Evolutionary conservation across 2,113 vertebrate genomes (phyloP).

Genomic region (Argyrosomus japonicus): DNA sequence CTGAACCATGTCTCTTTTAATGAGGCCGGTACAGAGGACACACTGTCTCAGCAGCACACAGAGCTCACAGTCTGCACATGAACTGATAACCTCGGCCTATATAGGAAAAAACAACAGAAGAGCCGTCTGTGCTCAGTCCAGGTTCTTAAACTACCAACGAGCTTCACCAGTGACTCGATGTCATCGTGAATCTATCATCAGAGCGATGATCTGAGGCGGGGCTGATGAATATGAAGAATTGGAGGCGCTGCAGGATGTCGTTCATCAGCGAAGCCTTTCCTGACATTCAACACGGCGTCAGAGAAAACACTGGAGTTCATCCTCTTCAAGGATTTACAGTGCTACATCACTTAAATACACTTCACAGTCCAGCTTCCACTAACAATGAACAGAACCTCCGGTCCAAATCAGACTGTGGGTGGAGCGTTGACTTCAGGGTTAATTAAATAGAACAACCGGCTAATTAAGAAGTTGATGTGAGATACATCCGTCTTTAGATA

Average conservation of each 20-base stretch:
- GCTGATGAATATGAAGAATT: too few species aligned
- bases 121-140: conserved; percentile 53
- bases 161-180: too few species aligned
- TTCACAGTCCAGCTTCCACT: background rate
- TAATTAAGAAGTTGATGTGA: too few species aligned
- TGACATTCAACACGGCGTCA: conserved; percentile 38
- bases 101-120: conserved; percentile 63
- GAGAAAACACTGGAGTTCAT: conserved; percentile 39
- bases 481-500: too few species aligned
- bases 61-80: conserved; percentile 55
- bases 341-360: conserved; percentile 19
- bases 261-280: conserved; percentile 70
- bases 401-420: background rate
- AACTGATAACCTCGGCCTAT: conserved; percentile 72
- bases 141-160: conserved; percentile 22
- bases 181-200: too few species aligned
- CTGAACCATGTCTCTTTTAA: conserved; percentile 83
- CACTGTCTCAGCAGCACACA: conserved; percentile 74
- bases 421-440: too few species aligned
- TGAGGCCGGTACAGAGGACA: conserved; percentile 82
- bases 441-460: too few species aligned
- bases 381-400: background rate
- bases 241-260: conserved; percentile 44
- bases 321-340: conserved; percentile 51
- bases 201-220: background rate